A percentile compares a stretch with the other conserved stretches of the same genome.
Conservation (phyloP, 2,113 vertebrate genomes). For the Ginglymostoma cirratum region DNA sequence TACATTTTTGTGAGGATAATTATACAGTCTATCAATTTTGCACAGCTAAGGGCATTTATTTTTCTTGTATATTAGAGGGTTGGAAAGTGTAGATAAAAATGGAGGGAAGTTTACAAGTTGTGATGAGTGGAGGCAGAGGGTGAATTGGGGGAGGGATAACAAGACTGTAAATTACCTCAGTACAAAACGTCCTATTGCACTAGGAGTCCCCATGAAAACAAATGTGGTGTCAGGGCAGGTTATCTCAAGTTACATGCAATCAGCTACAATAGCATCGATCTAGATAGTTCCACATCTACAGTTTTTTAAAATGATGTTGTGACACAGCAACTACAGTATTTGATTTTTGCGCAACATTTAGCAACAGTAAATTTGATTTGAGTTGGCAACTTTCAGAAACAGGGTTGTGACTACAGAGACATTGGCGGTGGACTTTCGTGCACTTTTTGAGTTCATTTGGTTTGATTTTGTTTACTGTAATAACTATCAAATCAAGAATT, state of each 20-base stretch:
- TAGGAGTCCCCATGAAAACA: neutral
- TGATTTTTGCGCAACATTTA: slow-evolving; percentile 33
- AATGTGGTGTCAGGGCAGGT: neutral
- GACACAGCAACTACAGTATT: slow-evolving; percentile 25
- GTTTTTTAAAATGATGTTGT: neutral
- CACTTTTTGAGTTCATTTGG: neutral
- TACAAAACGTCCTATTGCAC: neutral
- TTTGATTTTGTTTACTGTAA: slow-evolving; percentile 27
- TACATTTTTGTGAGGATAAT: neutral
- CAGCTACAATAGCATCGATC: slow-evolving; percentile 21
- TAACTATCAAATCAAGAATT: neutral
- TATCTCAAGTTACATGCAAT: neutral
- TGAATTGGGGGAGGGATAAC: neutral
- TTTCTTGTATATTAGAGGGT: neutral
- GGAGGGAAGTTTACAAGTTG: neutral
- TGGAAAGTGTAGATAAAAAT: neutral
- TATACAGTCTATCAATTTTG: neutral
- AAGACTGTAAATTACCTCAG: neutral
- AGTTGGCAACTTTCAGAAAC: neutral
- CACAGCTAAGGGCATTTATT: neutral
- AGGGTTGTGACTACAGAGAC: neutral
- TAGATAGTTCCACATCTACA: slow-evolving; percentile 28
- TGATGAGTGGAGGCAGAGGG: too few species aligned
- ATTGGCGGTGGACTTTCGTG: neutral
- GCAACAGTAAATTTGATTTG: slow-evolving; percentile 22